Conservation (phyloP, 2,888 invertebrate genomes). For the Tenthredo distinguenda region DNA sequence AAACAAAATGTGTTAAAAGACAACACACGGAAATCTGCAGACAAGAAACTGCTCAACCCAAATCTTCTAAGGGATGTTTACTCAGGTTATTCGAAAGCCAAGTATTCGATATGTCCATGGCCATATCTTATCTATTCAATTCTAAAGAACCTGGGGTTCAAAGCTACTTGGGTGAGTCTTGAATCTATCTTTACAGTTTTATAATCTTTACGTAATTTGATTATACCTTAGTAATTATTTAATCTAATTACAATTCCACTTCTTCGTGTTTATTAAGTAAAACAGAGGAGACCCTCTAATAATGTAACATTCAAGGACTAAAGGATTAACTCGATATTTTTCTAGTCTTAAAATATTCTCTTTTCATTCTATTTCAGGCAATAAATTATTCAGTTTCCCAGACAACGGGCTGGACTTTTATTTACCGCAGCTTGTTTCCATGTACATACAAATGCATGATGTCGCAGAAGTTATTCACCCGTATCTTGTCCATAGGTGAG, state of each 20-base stretch:
- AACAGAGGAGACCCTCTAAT: neutral
- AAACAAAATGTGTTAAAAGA: constrained; percentile 19
- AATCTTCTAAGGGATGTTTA: constrained; percentile 84
- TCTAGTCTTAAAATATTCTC: neutral
- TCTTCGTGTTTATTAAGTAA: neutral
- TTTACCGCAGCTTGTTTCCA: constrained; percentile 97
- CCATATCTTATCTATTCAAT: constrained; percentile 98
- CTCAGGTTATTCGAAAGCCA: constrained; percentile 97
- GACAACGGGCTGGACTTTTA: constrained; percentile 97
- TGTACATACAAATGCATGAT: constrained; percentile 99
- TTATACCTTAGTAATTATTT: neutral
- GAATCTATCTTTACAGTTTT: neutral
- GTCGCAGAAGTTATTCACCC: constrained; percentile 90
- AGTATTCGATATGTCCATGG: constrained; percentile 98
- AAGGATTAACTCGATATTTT: neutral
- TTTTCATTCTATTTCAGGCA: constrained; percentile 81
- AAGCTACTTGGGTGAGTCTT: constrained; percentile 91
- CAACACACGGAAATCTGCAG: constrained; percentile 75
- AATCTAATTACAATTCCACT: neutral
- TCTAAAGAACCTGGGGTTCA: constrained; percentile 99
- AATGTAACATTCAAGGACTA: neutral
- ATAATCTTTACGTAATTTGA: neutral
- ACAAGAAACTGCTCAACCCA: constrained; percentile 74
- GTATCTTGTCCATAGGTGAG: constrained; percentile 82
- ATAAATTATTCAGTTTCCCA: constrained; percentile 97